These are phyloP conservation scores for Neoarius graeffei DNA, from an alignment of 2,113 vertebrate species.

Conservation along the genomic window DNA sequence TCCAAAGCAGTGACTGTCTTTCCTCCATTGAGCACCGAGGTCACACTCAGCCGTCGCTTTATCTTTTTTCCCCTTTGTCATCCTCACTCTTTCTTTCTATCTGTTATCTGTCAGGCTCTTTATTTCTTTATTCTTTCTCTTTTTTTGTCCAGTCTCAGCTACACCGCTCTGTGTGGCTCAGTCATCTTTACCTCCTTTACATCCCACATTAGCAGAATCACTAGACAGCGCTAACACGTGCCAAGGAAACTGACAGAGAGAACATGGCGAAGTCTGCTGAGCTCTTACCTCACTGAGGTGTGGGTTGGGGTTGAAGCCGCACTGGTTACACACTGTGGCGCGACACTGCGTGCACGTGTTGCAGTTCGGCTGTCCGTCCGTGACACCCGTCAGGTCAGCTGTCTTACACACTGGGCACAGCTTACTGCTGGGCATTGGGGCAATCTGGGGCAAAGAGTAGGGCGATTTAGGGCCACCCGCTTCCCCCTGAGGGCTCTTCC, in stretches of 20 bases:
- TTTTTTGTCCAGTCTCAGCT: background rate
- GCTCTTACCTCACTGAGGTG: slow-evolving; percentile 92
- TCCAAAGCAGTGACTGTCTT: background rate
- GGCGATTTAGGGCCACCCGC: slow-evolving; percentile 78
- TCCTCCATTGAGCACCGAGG: background rate
- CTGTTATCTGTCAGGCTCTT: slow-evolving; percentile 4
- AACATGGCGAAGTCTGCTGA: background rate
- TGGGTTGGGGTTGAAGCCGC: slow-evolving; percentile 98
- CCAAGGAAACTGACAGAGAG: background rate
- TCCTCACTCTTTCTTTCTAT: background rate
- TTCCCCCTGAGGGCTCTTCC: slow-evolving; percentile 75
- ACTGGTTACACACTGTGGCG: slow-evolving; percentile 95
- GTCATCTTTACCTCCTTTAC: background rate
- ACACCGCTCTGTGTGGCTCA: background rate
- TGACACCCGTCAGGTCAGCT: slow-evolving; percentile 86
- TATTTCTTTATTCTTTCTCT: background rate
- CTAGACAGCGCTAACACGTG: background rate
- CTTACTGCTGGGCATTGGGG: slow-evolving; percentile 95
- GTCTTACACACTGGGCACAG: slow-evolving; percentile 98
- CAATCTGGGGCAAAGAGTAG: slow-evolving; percentile 96
- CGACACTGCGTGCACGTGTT: slow-evolving; percentile 95
- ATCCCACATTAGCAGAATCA: background rate
- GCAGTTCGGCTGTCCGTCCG: slow-evolving; percentile 84
- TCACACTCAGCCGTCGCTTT: slow-evolving; percentile 6
- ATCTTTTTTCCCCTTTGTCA: slow-evolving; percentile 12